Conservation (phyloP, 1,140 invertebrate species). For the Heliconius nattereri region DNA sequence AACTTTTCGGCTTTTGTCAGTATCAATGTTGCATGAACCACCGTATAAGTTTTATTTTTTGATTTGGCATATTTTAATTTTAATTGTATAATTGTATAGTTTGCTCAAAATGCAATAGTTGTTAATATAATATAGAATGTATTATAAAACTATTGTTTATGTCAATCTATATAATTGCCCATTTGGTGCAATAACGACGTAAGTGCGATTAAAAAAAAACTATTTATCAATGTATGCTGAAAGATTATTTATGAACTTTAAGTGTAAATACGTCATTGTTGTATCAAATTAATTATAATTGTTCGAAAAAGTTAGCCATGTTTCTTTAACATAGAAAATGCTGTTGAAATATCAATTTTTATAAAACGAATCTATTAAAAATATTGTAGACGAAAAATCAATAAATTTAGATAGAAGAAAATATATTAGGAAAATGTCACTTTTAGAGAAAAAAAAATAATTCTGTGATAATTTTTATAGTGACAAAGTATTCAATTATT, state of each 20-base stretch:
- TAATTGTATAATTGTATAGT: conserved; percentile 12
- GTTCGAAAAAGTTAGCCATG: neutral
- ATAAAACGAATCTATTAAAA: conserved; percentile 1
- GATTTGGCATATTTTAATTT: neutral
- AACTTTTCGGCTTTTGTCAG: conserved; percentile 26
- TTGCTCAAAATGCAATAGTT: conserved; percentile 14
- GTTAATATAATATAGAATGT: neutral
- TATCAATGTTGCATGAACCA: conserved; percentile 25
- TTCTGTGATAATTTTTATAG: conserved; percentile 61
- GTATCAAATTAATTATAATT: no score
- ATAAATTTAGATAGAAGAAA: conserved; percentile 32
- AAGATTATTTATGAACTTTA: no score
- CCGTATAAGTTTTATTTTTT: conserved; percentile 22
- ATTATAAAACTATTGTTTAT: neutral
- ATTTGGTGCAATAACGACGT: no score
- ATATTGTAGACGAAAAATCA: neutral
- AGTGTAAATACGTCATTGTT: no score
- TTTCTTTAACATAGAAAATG: neutral
- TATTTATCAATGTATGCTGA: no score
- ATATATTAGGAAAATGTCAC: conserved; percentile 32
- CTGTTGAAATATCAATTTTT: neutral
- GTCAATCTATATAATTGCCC: no score
- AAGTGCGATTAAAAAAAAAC: no score
- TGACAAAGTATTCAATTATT: conserved; percentile 21
- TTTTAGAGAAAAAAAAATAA: conserved; percentile 31